Percentiles rank a stretch among this genome's conserved stretches.
Evolutionary conservation across 2,113 vertebrate species (phyloP).

Genomic region (Leptosomus discolor): DNA sequence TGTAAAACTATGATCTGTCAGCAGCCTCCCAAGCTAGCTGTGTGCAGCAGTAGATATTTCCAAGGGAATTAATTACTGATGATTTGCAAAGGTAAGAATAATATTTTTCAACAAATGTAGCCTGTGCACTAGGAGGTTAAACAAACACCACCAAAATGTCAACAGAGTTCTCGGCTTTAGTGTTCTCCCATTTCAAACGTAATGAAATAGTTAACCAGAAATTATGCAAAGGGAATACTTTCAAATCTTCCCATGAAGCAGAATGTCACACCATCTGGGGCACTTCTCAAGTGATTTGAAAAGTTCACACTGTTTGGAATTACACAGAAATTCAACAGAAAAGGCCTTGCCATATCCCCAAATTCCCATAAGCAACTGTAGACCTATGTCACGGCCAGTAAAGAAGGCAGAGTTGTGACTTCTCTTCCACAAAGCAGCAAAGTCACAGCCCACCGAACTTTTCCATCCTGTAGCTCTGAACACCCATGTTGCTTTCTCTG

Average conservation of each 20-base stretch:
- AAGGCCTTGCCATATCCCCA: slow-evolving; percentile 65
- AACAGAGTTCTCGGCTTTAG: slow-evolving; percentile 25
- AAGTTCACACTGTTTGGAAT: slow-evolving; percentile 71
- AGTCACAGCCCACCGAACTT: slow-evolving; percentile 43
- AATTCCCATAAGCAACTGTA: slow-evolving; percentile 70
- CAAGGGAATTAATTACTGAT: slow-evolving; percentile 70
- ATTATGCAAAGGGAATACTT: slow-evolving; percentile 64
- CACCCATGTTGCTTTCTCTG: background rate
- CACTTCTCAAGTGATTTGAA: slow-evolving; percentile 67
- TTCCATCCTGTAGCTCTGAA: slow-evolving; percentile 6
- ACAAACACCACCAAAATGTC: slow-evolving; percentile 63
- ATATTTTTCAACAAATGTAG: slow-evolving; percentile 65
- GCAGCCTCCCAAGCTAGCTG: slow-evolving; percentile 33
- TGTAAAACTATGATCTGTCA: slow-evolving; percentile 51
- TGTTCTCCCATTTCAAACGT: slow-evolving; percentile 26
- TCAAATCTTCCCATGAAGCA: slow-evolving; percentile 69
- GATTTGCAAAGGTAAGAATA: slow-evolving; percentile 69
- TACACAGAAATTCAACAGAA: slow-evolving; percentile 70
- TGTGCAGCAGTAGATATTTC: slow-evolving; percentile 46
- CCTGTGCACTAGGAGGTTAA: slow-evolving; percentile 63
- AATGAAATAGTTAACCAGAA: slow-evolving; percentile 66
- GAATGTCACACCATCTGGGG: slow-evolving; percentile 73
- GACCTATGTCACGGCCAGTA: slow-evolving; percentile 55
- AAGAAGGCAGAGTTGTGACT: slow-evolving; percentile 42
- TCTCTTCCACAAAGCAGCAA: slow-evolving; percentile 36